phyloP scores from a whole-genome alignment of 2,113 vertebrate species.

The Apus apus region DNA sequence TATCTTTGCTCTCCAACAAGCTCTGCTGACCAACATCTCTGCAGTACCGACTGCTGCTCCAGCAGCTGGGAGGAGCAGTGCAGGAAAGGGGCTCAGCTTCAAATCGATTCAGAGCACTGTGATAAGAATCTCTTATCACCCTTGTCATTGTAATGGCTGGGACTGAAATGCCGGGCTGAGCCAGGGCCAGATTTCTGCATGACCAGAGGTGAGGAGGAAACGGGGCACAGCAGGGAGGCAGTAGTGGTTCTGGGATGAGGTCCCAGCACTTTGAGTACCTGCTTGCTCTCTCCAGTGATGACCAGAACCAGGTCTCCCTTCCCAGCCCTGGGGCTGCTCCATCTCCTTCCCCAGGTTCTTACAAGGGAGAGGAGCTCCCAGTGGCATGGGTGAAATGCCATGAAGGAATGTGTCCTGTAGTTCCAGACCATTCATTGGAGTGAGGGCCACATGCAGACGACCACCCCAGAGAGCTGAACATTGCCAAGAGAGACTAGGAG shows the following conservation, averaged over 20 bases:
- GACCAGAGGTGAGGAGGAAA: neutral
- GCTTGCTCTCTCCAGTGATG: neutral
- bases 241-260: neutral
- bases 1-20: neutral
- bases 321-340: neutral
- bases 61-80: neutral
- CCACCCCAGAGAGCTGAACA: neutral
- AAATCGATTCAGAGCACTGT: constrained; percentile 72
- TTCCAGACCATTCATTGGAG: accelerated
- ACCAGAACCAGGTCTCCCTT: neutral
- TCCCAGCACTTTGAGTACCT: neutral
- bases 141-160: constrained; percentile 85
- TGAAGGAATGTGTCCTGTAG: neutral
- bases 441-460: neutral
- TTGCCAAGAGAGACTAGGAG: neutral
- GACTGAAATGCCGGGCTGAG: constrained; percentile 66
- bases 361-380: neutral
- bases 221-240: neutral
- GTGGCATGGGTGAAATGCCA: neutral
- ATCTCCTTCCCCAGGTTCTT: neutral
- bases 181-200: neutral
- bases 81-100: constrained; percentile 63
- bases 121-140: constrained; percentile 85
- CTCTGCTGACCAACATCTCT: neutral
- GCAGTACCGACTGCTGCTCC: accelerated